Percentiles rank a stretch among this genome's conserved stretches.
These are phyloP conservation scores for Chrysopa pallens DNA, from an alignment of 1,140 invertebrate species.

Conservation along the genomic window DNA sequence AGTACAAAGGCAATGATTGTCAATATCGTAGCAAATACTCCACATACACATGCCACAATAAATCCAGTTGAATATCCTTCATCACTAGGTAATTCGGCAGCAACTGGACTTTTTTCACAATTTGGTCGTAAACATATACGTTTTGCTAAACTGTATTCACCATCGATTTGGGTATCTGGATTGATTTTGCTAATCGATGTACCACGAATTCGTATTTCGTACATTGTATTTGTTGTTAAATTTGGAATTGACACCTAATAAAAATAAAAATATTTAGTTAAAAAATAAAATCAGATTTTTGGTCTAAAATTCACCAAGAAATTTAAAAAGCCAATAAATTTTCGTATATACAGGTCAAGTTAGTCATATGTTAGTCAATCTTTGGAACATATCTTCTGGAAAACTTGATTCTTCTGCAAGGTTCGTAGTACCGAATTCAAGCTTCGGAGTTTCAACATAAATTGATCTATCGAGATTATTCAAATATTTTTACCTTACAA, in stretches of 20 bases:
- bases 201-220: constrained; percentile 54
- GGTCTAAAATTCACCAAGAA: not conserved
- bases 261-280: not conserved
- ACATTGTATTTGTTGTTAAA: constrained; percentile 51
- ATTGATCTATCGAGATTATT: no score
- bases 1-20: constrained; percentile 50
- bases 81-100: constrained; percentile 31
- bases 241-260: constrained; percentile 53
- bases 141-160: constrained; percentile 39
- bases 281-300: not conserved
- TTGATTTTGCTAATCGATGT: constrained; percentile 49
- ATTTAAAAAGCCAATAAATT: no score
- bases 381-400: no score
- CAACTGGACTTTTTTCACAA: constrained; percentile 42
- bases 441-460: no score
- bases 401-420: no score
- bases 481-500: no score
- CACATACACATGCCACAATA: constrained; percentile 54
- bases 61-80: constrained; percentile 47
- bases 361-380: no score
- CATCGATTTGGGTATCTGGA: constrained; percentile 39
- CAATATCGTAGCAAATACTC: constrained; percentile 48
- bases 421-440: no score
- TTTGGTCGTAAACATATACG: constrained; percentile 45
- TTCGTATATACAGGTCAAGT: no score